A percentile compares a stretch with the other conserved stretches of the same genome.
Evolutionary conservation across 2,888 invertebrate species (phyloP).

Genomic region (Nebria salina): DNA sequence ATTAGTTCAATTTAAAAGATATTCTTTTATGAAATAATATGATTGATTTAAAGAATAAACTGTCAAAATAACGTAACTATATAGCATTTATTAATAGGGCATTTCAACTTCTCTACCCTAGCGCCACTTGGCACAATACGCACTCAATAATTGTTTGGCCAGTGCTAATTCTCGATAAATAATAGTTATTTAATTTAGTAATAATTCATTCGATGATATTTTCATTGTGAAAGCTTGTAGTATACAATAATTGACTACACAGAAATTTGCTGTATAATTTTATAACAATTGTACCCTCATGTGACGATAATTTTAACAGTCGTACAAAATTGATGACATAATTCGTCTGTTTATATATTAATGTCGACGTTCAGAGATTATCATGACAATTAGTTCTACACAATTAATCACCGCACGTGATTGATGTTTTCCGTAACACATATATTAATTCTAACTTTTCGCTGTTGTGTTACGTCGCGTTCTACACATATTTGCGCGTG

Average conservation of each 20-base stretch:
- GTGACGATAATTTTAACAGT: slow-evolving; percentile 2
- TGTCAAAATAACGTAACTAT: too few relatives aligned
- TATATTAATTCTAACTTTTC: background rate
- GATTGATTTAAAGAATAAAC: too few relatives aligned
- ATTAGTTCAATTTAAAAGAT: background rate
- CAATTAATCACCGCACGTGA: slow-evolving; percentile 51
- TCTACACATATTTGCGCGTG: background rate
- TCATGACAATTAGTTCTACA: slow-evolving; percentile 52
- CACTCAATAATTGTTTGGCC: background rate
- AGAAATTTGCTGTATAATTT: background rate
- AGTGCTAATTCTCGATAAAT: background rate
- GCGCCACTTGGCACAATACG: too few relatives aligned
- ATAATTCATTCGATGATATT: background rate
- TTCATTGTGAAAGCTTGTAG: background rate
- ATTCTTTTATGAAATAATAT: too few relatives aligned
- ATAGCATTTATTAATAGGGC: too few relatives aligned
- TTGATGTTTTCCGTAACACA: slow-evolving; percentile 47
- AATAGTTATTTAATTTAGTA: background rate
- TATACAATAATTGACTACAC: background rate
- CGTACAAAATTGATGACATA: slow-evolving; percentile 32
- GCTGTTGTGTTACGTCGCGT: slow-evolving; percentile 5
- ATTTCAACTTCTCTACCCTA: too few relatives aligned
- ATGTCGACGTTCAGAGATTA: slow-evolving; percentile 48
- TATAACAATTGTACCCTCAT: background rate
- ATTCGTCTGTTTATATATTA: slow-evolving; percentile 41